A percentile compares a stretch with the other conserved stretches of the same genome.
Evolutionary conservation across 2,797 vertebrate genomes (phyloP).

Genomic region (Naso thynnoides): DNA sequence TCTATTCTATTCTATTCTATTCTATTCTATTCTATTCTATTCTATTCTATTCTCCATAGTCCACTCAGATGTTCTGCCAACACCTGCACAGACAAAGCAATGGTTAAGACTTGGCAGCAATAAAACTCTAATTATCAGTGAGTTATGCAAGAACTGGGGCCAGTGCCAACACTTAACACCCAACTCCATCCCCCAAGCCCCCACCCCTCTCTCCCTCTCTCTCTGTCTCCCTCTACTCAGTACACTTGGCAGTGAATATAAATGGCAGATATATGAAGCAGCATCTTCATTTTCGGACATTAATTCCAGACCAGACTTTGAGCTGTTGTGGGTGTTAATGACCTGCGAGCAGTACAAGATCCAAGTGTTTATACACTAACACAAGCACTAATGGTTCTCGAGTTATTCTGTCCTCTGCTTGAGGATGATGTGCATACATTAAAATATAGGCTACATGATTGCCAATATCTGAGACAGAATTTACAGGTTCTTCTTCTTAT

Average conservation of each 20-base stretch:
- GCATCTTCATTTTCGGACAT: conserved; percentile 17
- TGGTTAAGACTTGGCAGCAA: conserved; percentile 51
- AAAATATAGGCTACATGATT: not conserved
- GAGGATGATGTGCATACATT: not conserved
- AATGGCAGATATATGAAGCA: conserved; percentile 32
- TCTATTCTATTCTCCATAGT: conserved; percentile 11
- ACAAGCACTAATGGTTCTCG: not conserved
- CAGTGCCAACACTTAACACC: conserved; percentile 39
- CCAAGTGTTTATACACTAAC: not conserved
- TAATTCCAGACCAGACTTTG: conserved; percentile 17
- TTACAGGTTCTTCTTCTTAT: not conserved
- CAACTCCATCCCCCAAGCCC: conserved; percentile 2
- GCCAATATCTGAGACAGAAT: not conserved
- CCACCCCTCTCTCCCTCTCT: not conserved
- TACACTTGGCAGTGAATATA: conserved; percentile 43
- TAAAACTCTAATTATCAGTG: conserved; percentile 62
- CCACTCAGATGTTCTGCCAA: conserved; percentile 42
- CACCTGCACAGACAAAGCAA: conserved; percentile 31
- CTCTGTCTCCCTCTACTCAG: conserved; percentile 13
- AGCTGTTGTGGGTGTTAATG: conserved; percentile 11
- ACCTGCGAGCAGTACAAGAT: not conserved
- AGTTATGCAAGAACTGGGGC: conserved; percentile 50
- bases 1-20: no score
- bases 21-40: conserved; percentile 4
- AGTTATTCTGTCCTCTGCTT: conserved; percentile 2